These are phyloP conservation scores for Amblyjoppa fuscipennis DNA, from an alignment of 2,888 invertebrate genomes.

Conservation along the genomic window DNA sequence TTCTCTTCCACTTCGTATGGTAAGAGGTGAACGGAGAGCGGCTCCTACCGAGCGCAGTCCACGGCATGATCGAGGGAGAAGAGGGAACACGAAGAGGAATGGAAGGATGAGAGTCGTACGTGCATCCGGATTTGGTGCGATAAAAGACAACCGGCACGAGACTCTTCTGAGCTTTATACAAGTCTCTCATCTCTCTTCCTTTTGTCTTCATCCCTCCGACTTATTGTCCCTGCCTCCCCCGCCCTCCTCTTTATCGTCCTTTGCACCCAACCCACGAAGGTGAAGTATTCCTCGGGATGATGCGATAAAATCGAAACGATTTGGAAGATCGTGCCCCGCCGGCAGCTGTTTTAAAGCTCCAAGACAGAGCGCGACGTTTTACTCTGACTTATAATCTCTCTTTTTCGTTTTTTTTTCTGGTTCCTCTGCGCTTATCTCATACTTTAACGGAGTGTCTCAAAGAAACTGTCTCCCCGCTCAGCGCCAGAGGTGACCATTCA, in stretches of 20 bases:
- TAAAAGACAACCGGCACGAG: conserved; percentile 60
- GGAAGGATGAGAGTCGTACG: conserved; percentile 63
- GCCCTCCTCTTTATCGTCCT: not conserved
- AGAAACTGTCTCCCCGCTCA: not conserved
- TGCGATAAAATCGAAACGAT: conserved; percentile 59
- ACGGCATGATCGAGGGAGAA: conserved; percentile 34
- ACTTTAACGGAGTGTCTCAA: conserved; percentile 1
- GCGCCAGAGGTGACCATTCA: conserved; percentile 21
- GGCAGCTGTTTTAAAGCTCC: conserved; percentile 48
- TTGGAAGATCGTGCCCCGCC: conserved; percentile 42
- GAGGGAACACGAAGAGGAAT: conserved; percentile 45
- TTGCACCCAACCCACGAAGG: conserved; percentile 23
- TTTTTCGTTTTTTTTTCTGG: not conserved
- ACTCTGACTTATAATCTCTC: conserved; percentile 45
- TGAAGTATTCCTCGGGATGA: conserved; percentile 48
- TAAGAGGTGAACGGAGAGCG: conserved; percentile 27
- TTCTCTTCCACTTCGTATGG: conserved; percentile 23
- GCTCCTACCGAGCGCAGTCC: conserved; percentile 2
- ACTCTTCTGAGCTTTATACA: conserved; percentile 43
- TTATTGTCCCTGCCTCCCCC: conserved; percentile 48
- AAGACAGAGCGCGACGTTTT: conserved; percentile 7
- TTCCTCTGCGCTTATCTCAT: not conserved
- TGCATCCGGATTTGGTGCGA: conserved; percentile 57
- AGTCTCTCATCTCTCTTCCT: conserved; percentile 28
- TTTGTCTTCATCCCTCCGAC: conserved; percentile 26